Percentiles rank a stretch among this genome's conserved stretches.
Evolutionary conservation across 2,797 vertebrate species (phyloP).

Genomic region (Macroramphosus scolopax): DNA sequence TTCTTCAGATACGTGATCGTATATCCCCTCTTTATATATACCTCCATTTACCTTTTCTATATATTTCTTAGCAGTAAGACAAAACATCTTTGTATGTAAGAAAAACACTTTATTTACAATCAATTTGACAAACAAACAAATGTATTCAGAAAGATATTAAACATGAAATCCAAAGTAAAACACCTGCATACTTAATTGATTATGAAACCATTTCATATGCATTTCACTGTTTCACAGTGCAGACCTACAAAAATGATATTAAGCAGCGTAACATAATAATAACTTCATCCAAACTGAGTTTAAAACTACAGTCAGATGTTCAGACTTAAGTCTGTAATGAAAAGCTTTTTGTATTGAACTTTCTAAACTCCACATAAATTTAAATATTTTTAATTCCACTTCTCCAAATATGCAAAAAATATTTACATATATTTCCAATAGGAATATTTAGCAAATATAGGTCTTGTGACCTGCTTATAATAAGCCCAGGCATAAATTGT

Average conservation of each 20-base stretch:
- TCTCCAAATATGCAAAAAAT: constrained; percentile 21
- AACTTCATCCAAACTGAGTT: background rate
- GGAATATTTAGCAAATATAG: constrained; percentile 18
- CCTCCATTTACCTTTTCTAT: too few relatives aligned
- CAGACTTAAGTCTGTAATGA: constrained; percentile 6
- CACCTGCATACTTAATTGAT: constrained; percentile 14
- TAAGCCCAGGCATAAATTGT: constrained; percentile 10
- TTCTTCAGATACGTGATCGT: too few relatives aligned
- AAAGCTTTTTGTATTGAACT: background rate
- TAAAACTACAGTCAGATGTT: constrained; percentile 34
- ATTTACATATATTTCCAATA: constrained; percentile 24
- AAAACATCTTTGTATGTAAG: constrained; percentile 14
- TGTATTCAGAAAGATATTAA: constrained; percentile 36
- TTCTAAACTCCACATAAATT: too few relatives aligned
- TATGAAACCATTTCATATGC: constrained; percentile 35
- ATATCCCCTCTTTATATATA: too few relatives aligned
- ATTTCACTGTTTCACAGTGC: constrained; percentile 9
- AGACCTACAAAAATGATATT: constrained; percentile 17
- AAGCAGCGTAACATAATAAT: constrained; percentile 25
- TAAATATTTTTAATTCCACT: too few relatives aligned
- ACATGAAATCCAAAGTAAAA: constrained; percentile 25
- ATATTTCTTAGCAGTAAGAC: background rate
- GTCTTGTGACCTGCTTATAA: constrained; percentile 12
- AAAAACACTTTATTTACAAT: constrained; percentile 63
- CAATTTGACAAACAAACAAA: constrained; percentile 20